Base-by-base conservation (phyloP, 2,888 invertebrate species). In the Drosophila robusta region DNA sequence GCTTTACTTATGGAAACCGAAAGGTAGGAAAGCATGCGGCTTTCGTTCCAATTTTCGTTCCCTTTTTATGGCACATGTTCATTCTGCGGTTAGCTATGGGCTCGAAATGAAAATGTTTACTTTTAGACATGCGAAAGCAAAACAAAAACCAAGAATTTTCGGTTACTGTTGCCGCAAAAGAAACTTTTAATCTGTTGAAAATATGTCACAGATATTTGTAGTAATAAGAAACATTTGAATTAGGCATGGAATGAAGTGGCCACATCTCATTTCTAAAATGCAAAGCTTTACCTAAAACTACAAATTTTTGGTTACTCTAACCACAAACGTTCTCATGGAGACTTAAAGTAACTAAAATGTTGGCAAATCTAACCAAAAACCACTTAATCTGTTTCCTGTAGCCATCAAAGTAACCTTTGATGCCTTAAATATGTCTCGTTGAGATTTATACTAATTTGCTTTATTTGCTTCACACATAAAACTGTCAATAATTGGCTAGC, bases 51-150 rank as follows among this genome's bases (percentile, higher is more conserved):
- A 38, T 16, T 34, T 18, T 39, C 22, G 16, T 16, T 8, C 12
- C 36, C 36, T 54, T 63, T 44, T 55, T 45, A 9, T 4, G 9
- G 36, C 54, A 62, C 41, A 65, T 16, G 29, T 29, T 29, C 29
- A 29, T 66, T 49, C 11, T 66, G 46, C 11, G 47, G 39, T 26
- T 36, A 14, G 32, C 34, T 29, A 6, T 24, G 7, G 14, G 3
- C 26, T 34, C 14, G 7, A n/a, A 45, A 51, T 32, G 34, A 36
- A 50, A 26, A 47, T 57, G 26, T 56, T 71, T 42, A 51, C 54
- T 18, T 32, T 41, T 2, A 32, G 32, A 2, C 52, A 41, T 4
- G 16, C 18, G 12, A 61, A 36, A 50, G 44, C 32, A 9, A 32
- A 24, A 18, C 39, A 26, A 18, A 34, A 14, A 34, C n/a, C 45